phyloP scores from a whole-genome alignment of 2,797 vertebrate genomes.

The Pempheris klunzingeri region DNA sequence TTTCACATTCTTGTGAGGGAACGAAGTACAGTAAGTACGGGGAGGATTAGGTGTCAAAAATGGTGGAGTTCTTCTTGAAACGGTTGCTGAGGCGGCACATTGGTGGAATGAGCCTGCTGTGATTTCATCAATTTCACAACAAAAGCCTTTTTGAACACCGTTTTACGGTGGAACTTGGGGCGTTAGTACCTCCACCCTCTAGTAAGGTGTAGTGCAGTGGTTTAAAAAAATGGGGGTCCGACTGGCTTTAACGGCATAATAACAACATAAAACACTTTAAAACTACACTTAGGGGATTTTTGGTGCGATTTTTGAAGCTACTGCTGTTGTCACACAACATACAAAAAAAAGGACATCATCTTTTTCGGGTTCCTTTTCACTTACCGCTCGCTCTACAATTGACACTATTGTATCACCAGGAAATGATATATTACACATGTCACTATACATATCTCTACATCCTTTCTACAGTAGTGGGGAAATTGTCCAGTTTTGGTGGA shows the following conservation, averaged over 20 bases:
- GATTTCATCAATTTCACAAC: slow-evolving; percentile 48
- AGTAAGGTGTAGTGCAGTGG: slow-evolving; percentile 24
- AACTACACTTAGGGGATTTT: slow-evolving; percentile 71
- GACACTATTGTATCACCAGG: slow-evolving; percentile 69
- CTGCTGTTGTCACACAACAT: slow-evolving; percentile 66
- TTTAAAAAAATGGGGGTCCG: slow-evolving; percentile 2
- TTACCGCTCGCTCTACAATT: slow-evolving; percentile 72
- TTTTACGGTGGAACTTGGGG: slow-evolving; percentile 31
- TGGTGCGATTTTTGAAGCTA: slow-evolving; percentile 79
- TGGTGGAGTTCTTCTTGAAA: slow-evolving; percentile 29
- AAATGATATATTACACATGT: slow-evolving; percentile 81
- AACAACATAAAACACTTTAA: slow-evolving; percentile 53
- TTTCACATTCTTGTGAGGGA: slow-evolving; percentile 55
- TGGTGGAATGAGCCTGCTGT: slow-evolving; percentile 34
- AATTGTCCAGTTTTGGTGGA: slow-evolving; percentile 80
- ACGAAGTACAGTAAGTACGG: slow-evolving; percentile 8
- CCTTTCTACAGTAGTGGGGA: slow-evolving; percentile 72
- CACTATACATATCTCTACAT: slow-evolving; percentile 82
- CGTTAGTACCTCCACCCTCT: slow-evolving; percentile 30
- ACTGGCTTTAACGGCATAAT: slow-evolving; percentile 42
- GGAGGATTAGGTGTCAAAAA: slow-evolving; percentile 55
- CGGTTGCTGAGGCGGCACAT: slow-evolving; percentile 53
- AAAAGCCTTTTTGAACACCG: slow-evolving; percentile 17
- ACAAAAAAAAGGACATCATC: slow-evolving; percentile 41
- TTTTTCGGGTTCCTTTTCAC: slow-evolving; percentile 48